These are phyloP conservation scores for Petrolisthes manimaculis DNA, from an alignment of 2,888 invertebrate genomes.

Conservation along the genomic window DNA sequence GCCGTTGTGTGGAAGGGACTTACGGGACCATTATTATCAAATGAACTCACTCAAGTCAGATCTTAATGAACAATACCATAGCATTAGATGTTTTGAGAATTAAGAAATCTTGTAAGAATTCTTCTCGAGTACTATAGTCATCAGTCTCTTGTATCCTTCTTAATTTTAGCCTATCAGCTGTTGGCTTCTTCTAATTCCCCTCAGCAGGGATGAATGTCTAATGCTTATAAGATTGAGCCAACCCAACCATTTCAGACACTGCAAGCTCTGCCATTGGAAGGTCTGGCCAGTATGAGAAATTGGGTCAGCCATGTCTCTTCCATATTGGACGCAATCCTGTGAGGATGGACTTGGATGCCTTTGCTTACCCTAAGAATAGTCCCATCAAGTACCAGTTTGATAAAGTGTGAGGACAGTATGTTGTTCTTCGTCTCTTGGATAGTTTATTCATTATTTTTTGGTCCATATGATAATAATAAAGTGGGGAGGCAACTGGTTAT, in stretches of 20 bases:
- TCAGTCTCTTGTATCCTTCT: too few species aligned
- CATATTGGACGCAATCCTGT: constrained; percentile 45
- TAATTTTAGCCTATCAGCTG: too few species aligned
- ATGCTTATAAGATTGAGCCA: too few species aligned
- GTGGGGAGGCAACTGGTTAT: neutral
- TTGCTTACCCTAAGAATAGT: constrained; percentile 45
- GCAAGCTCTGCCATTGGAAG: constrained; percentile 44
- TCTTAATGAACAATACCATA: too few species aligned
- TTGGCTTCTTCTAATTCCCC: too few species aligned
- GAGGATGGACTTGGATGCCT: constrained; percentile 49
- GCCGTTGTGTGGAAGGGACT: too few species aligned
- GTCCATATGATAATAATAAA: neutral
- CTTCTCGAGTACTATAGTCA: too few species aligned
- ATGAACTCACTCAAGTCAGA: too few species aligned
- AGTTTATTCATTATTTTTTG: neutral
- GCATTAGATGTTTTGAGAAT: too few species aligned
- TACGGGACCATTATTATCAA: too few species aligned
- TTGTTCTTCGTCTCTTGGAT: neutral
- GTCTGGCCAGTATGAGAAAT: constrained; percentile 47
- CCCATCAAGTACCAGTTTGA: constrained; percentile 42
- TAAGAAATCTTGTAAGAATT: too few species aligned
- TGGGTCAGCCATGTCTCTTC: constrained; percentile 40
- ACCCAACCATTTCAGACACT: constrained; percentile 23
- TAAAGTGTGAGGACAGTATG: constrained; percentile 28
- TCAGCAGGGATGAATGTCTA: too few species aligned